Base-by-base conservation (phyloP, 2,797 vertebrate species). In the Zenarchopterus dispar region DNA sequence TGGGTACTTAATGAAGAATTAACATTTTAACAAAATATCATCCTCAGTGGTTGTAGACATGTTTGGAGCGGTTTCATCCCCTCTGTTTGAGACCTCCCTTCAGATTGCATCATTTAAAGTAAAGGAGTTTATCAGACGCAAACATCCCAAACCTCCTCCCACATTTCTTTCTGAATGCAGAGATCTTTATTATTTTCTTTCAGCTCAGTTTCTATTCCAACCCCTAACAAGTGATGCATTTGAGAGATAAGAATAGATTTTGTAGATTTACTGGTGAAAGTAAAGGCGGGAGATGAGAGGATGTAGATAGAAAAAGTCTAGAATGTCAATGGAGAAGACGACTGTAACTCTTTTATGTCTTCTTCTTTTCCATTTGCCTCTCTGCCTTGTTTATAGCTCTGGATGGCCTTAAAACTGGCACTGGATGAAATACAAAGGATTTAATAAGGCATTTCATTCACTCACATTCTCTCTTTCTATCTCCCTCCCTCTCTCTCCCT, bases 381-480 rank as follows among this genome's bases (percentile, higher is more conserved):
- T 44, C 31, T 55, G 52, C 69, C 62, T 55, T 71, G 73, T 88
- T 88, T 86, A 86, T 72, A 43, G 77, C 68, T 57, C 18, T 64
- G 69, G 23, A 77, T 51, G 48, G 67, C 57, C 64, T 78, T 42
- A 74, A 77, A 89, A 85, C 65, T 80, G 52, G 62, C 66, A n/a
- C 54, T 56, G 62, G 73, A 67, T 84, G 65, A 80, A 75, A 87
- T 60, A 86, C 82, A 89, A 86, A 82, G 67, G 77, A 75, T 84
- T 88, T 88, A 88, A 90, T 85, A 79, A 87, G 78, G 81, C 85
- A 73, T 75, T 52, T 65, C 66, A 36, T 10, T 36, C 33, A 10
- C 33, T 36, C 33, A 11, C 33, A 1, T 10, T 13, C 57, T 73
- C 58, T 53, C 59, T 54, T 70, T 21, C 36, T 4, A 17, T 57